Conservation (phyloP, 2,113 vertebrate species). For the Tonatia bakeri region DNA sequence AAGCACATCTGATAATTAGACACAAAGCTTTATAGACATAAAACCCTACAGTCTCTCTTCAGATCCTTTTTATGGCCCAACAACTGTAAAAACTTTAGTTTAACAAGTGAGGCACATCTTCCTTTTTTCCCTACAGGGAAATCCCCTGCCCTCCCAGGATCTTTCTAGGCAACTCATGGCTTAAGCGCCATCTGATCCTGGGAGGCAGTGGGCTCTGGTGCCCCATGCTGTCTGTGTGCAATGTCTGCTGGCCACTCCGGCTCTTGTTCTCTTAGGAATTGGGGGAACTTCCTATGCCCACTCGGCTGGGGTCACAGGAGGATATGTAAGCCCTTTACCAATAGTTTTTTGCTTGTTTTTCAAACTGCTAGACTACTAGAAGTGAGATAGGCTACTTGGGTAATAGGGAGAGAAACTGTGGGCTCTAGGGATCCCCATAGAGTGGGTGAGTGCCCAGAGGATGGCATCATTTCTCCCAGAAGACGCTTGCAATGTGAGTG, state of each 20-base stretch:
- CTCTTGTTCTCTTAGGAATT: not conserved
- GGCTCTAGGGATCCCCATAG: not conserved
- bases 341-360: not conserved
- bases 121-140: not conserved
- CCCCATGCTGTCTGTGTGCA: too few species aligned
- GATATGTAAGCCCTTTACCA: not conserved
- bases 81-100: not conserved
- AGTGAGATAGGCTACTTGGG: not conserved
- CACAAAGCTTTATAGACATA: not conserved
- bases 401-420: not conserved
- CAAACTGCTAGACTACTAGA: not conserved
- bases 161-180: not conserved
- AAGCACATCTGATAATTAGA: constrained; percentile 13
- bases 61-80: not conserved
- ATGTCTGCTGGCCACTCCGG: not conserved
- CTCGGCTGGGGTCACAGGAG: not conserved
- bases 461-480: not conserved
- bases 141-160: not conserved
- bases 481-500: not conserved
- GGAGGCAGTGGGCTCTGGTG: not conserved
- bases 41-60: not conserved
- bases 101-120: not conserved
- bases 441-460: not conserved
- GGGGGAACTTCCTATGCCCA: not conserved
- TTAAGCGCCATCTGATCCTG: not conserved